Base-by-base conservation (phyloP, 1,140 invertebrate species). In the Drosophila triauraria region DNA sequence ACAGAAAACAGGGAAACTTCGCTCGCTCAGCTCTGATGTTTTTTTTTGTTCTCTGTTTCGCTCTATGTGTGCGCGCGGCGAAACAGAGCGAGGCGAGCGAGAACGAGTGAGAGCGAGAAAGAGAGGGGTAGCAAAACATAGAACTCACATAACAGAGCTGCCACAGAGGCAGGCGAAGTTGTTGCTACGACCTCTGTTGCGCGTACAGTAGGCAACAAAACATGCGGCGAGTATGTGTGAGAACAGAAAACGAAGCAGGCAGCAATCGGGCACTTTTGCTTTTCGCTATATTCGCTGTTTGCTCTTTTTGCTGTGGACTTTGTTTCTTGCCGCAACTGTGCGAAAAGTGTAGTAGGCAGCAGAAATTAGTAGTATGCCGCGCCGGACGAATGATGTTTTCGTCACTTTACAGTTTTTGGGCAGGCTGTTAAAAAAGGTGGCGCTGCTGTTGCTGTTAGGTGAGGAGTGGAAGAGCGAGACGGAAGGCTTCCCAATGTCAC, bases 151-250 rank as follows among this genome's bases (percentile, higher is more conserved):
- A 84, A 74, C 77, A 88, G 77, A 78, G 83, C 75, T 78, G 69
- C 62, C 77, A 67, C 67, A 62, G 62, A 58, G 70, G 44, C 56
- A 53, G 70, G 50, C 57, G 53, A 54, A 70, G 56, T 44, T 78
- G 76, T 56, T 56, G 53, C 53, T 40, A n/a, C 57, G 53, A 70
- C 58, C 62, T 62, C 57, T 65, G 62, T 65, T 65, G 60, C 43
- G 54, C 50, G 90, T 91, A 91, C 90, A 91, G 90, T 91, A 81
- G 90, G 79, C 80, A 78, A 91, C 90, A 91, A 91, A 91, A 91
- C 90, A 91, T 82, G 70, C 62, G 69, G 82, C 82, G 70, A 87
- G 76, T 78, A 62, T 38, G 56, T 35, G 38, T 56, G 60, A 77
- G 62, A 76, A 76, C 63, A 59, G 61, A 64, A 87, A 67, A 60